A percentile compares a stretch with the other conserved stretches of the same genome.
Evolutionary conservation across 2,797 vertebrate genomes (phyloP).

Genomic region (Emydoidea blandingii): DNA sequence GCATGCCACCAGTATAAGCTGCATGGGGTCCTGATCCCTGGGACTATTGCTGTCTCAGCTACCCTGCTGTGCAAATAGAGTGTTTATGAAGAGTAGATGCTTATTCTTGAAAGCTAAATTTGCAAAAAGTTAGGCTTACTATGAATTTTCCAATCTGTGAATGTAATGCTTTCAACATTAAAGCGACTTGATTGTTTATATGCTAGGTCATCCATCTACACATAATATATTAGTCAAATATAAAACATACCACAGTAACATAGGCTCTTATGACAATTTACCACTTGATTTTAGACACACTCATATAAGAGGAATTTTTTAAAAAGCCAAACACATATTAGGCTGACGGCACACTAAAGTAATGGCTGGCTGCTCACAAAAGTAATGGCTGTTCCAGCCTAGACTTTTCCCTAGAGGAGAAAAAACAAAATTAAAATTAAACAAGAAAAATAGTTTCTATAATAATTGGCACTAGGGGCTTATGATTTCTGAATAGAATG

Average conservation of each 20-base stretch:
- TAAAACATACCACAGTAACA: not conserved
- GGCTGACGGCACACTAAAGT: slow-evolving; percentile 18
- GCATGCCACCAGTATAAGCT: slow-evolving; percentile 70
- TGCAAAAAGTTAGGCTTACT: slow-evolving; percentile 12
- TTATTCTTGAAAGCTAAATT: slow-evolving; percentile 33
- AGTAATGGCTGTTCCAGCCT: slow-evolving; percentile 11
- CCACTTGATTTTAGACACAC: not conserved
- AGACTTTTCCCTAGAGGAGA: slow-evolving; percentile 37
- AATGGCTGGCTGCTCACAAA: slow-evolving; percentile 8
- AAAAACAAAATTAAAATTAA: slow-evolving; percentile 32
- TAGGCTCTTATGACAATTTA: slow-evolving; percentile 7
- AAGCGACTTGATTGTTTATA: not conserved
- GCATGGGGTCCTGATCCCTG: slow-evolving; percentile 21
- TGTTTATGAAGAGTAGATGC: slow-evolving; percentile 10
- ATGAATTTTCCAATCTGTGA: not conserved
- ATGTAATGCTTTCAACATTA: slow-evolving; percentile 53
- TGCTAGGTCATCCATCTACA: slow-evolving; percentile 20
- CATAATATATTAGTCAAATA: not conserved
- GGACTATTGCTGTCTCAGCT: slow-evolving; percentile 38
- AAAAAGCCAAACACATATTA: slow-evolving; percentile 25
- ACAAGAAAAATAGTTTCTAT: slow-evolving; percentile 38
- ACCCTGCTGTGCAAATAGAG: slow-evolving; percentile 43
- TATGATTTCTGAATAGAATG: not conserved
- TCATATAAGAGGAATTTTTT: slow-evolving; percentile 24
- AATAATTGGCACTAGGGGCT: slow-evolving; percentile 6